Base-by-base conservation (phyloP, 1,140 invertebrate species). In the Euwallacea similis region DNA sequence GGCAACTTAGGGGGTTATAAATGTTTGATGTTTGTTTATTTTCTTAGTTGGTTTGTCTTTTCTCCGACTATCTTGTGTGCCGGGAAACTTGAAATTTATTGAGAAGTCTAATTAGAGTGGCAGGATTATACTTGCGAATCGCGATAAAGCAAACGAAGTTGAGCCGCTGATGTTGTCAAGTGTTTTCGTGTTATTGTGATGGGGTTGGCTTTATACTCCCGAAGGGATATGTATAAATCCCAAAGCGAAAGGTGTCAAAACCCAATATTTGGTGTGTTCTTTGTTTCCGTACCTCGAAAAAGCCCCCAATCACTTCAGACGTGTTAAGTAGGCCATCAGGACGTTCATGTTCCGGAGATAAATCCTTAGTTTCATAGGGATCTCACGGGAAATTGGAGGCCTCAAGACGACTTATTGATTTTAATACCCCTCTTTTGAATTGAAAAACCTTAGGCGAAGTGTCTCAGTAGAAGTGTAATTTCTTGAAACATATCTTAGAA, bases 11-110 rank as follows among this genome's bases (percentile, higher is more conserved):
- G 59, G 44, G 42, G 59, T 61, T 61, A 61, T 61, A 61, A 61
- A 41, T 61, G 59, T 50, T 11, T 61, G 59, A 41, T 61, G 59
- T 50, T 11, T 61, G 59, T 61, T 61, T 61, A 61, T 61, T 7
- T 61, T 61, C 21, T 61, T 42, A 61, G 59, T 61, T 21, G 59
- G 11, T 61, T 61, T 61, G 59, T 43, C 11, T 42, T 61, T 13
- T 41, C n/a, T 41, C 11, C 59, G 9, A 61, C 7, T 61, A 58
- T 58, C 21, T 33, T 33, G 2, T 50, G 6, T 50, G 46, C 46
- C 1, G 21, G 4, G 21, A 56, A 56, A 50, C 9, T 50, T 50
- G 9, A 50, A 50, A 13, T 13, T 50, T 10, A 50, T 13, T 50
- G 46, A 50, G 46, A 50, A 50, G 13, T 50, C 21, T 33, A 33